Percentiles rank a stretch among this genome's conserved stretches.
phyloP scores from a whole-genome alignment of 2,113 vertebrate genomes.

The Ploceus nigricollis region DNA sequence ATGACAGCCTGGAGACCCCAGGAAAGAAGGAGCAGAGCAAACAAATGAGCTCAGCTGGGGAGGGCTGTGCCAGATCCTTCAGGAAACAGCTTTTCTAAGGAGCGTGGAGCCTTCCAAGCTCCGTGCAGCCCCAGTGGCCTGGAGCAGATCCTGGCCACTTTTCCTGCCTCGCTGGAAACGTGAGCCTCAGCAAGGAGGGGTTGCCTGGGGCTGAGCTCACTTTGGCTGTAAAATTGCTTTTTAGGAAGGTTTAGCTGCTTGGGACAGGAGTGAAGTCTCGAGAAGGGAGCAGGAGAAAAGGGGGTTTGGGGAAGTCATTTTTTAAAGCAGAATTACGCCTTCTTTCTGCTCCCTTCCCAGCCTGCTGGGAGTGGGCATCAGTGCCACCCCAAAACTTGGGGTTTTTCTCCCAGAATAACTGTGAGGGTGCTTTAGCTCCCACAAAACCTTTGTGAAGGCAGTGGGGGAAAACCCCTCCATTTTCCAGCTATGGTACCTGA shows the following conservation, averaged over 20 bases:
- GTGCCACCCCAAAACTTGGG: not conserved
- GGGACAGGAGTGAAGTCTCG: not conserved
- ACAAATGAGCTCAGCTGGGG: conserved; percentile 49
- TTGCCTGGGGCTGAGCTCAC: conserved; percentile 59
- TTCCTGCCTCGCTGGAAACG: conserved; percentile 10
- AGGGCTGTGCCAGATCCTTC: conserved; percentile 46
- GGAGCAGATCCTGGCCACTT: conserved; percentile 29
- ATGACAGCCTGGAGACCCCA: not conserved
- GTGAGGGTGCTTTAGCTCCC: not conserved
- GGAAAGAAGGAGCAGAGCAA: conserved; percentile 33
- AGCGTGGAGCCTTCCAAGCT: conserved; percentile 34
- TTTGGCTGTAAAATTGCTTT: conserved; percentile 58
- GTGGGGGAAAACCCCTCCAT: not conserved
- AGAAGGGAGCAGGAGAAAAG: not conserved
- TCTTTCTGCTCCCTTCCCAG: not conserved
- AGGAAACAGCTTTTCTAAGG: conserved; percentile 56
- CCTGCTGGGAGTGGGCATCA: not conserved
- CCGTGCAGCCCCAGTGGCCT: conserved; percentile 8
- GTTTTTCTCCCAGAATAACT: not conserved
- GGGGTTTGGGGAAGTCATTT: not conserved
- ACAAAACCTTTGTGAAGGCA: not conserved
- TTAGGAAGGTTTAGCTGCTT: conserved; percentile 49
- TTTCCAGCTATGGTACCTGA: not conserved
- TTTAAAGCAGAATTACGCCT: not conserved
- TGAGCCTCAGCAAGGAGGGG: conserved; percentile 39